Evolutionary conservation across 1,140 invertebrate genomes (phyloP), one percentile per base, ranked within the genome.

Genomic region (Grapholita molesta): DNA sequence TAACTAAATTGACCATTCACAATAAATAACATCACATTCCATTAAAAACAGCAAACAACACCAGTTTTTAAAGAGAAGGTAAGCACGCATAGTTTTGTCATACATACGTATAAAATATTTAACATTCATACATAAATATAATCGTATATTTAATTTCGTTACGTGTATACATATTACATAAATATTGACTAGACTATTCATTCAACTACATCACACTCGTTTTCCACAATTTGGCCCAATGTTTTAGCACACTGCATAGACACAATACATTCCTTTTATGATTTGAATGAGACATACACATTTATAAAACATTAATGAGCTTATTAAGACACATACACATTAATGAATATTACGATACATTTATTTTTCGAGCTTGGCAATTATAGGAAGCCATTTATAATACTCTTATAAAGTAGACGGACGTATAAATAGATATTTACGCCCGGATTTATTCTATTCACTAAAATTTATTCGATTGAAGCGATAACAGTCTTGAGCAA

Each of bases 221-320:
- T 61, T 61, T 61, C 30, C 32, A 15, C 30, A 61, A 28, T n/a
- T 61, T 61, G 55, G 55, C 55, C 55, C 55, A 61, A 61, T 28
- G 25, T 24, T 57, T 57, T 11, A 9, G 21, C 4, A 48, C 42
- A 48, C 42, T 48, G 42, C 38, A 15, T 48, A 48, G 21, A 48
- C 2, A 21, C 15, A 4, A 42, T 42, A 42, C 33, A 5, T 35
- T 8, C 33, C 3, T 11, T 9, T 35, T 7, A 30, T 30, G 28
- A n/a, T n/a, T n/a, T n/a, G n/a, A n/a, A n/a, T n/a, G n/a, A n/a
- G n/a, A n/a, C n/a, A n/a, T n/a, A n/a, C n/a, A n/a, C n/a, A n/a
- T n/a, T n/a, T n/a, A n/a, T n/a, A n/a, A n/a, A n/a, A n/a, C n/a
- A n/a, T n/a, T n/a, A n/a, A n/a, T n/a, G n/a, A n/a, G n/a, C n/a